Evolutionary conservation across 1,140 invertebrate genomes (phyloP).

Genomic region (Drosophila grimshawi): DNA sequence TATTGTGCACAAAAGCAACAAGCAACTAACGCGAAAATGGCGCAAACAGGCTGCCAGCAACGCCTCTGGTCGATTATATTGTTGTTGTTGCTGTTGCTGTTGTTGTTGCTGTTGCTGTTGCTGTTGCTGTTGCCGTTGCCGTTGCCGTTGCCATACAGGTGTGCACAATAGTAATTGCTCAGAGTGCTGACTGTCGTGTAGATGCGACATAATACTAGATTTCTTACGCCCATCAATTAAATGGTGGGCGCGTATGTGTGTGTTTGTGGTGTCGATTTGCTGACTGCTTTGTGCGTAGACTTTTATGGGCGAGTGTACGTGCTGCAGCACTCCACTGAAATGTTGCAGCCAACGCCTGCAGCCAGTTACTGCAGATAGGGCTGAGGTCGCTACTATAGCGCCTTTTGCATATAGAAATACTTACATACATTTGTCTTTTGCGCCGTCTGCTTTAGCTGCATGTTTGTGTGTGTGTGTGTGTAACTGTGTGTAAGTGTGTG

Average conservation of each 20-base stretch:
- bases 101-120: neutral
- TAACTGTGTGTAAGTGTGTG: slow-evolving; percentile 44
- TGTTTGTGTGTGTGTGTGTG: slow-evolving; percentile 30
- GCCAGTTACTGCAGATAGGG: slow-evolving; percentile 48
- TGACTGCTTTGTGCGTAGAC: slow-evolving; percentile 28
- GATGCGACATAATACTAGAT: slow-evolving; percentile 15
- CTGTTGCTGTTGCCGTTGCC: neutral
- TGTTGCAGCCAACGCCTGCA: slow-evolving; percentile 47
- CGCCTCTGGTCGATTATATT: too few species aligned
- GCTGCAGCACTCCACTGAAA: slow-evolving; percentile 24
- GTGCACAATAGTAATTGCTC: slow-evolving; percentile 67
- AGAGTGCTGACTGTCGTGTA: slow-evolving; percentile 26
- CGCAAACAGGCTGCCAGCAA: slow-evolving; percentile 4
- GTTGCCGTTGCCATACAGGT: slow-evolving; percentile 48
- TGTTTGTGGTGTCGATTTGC: slow-evolving; percentile 12
- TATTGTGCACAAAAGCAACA: slow-evolving; percentile 55
- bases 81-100: neutral
- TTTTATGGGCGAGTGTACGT: slow-evolving; percentile 37
- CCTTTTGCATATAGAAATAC: slow-evolving; percentile 2
- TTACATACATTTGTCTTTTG: slow-evolving; percentile 50
- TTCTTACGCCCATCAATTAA: slow-evolving; percentile 19
- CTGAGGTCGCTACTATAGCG: neutral
- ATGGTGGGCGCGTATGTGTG: neutral
- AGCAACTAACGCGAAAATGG: slow-evolving; percentile 20
- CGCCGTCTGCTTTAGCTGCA: neutral